Conservation (phyloP, 1,140 invertebrate genomes). For the Colletes gigas region DNA sequence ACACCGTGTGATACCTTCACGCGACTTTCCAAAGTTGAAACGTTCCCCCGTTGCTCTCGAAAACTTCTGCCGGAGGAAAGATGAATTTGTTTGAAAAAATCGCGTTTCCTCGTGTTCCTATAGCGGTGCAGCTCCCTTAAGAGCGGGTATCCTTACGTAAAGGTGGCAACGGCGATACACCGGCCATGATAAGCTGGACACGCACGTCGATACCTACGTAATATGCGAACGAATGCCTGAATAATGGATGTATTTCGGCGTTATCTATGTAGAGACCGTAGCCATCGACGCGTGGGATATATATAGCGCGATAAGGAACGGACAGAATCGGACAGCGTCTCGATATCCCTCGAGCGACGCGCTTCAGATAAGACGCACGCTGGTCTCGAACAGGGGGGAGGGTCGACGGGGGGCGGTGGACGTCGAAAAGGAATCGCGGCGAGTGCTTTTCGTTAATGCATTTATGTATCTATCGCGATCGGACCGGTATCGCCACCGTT, state of each 20-base stretch:
- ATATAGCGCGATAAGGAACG: constrained; percentile 60
- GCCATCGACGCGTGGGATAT: constrained; percentile 60
- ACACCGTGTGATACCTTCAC: too few species aligned
- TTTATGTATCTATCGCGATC: constrained; percentile 74
- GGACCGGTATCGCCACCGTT: constrained; percentile 24
- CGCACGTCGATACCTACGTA: constrained; percentile 61
- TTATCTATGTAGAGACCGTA: constrained; percentile 64
- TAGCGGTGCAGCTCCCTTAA: neutral
- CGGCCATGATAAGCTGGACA: constrained; percentile 62
- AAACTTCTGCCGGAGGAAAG: too few species aligned
- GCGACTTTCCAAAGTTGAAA: too few species aligned
- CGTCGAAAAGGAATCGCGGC: constrained; percentile 28
- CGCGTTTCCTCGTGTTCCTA: too few species aligned
- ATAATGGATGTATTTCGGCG: constrained; percentile 73
- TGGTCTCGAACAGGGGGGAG: neutral
- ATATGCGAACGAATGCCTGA: constrained; percentile 71
- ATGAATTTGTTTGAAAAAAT: too few species aligned
- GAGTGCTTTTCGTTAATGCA: constrained; percentile 66
- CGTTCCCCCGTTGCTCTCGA: too few species aligned
- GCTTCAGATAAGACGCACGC: constrained; percentile 47
- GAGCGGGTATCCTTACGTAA: constrained; percentile 69
- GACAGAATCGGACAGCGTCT: constrained; percentile 46
- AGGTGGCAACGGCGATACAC: constrained; percentile 69
- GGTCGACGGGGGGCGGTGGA: neutral
- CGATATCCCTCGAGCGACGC: constrained; percentile 37